Base-by-base conservation (phyloP, 1,140 invertebrate species). In the Leguminivora glycinivorella region DNA sequence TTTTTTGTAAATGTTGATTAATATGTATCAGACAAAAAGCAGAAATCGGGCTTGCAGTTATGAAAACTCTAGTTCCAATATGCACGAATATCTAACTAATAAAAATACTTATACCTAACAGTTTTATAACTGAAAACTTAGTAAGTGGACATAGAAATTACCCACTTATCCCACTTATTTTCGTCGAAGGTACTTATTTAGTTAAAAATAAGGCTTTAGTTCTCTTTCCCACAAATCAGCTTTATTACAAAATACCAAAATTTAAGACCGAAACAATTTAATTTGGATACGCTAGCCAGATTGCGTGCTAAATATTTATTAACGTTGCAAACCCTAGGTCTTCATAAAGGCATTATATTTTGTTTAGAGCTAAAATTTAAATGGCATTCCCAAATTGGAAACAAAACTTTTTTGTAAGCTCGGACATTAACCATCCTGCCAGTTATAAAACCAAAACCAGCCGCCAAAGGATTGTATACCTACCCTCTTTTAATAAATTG, bases 351-450 rank as follows among this genome's bases (percentile, higher is more conserved):
- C 58, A 31, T 63, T 63, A 63, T 58, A 58, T 63, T 63, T 63
- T 63, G 19, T 63, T 17, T 29, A 14, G 17, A 19, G 26, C 25
- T 34, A 19, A 31, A 63, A 63, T 29, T 63, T 63, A 31, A 63
- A 63, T 34, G 58, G 26, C 58, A 34, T 63, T 4, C 17, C 58
- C n/a, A 72, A 69, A 72, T 69, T 70, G 63, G 43, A 68, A 72
- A 72, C 66, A 63, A 67, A 72, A 69, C 34, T 60, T 56, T 72
- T 66, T 52, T 63, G 58, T 72, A 69, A 72, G 38, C 29, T 60
- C 7, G 29, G 40, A 63, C 71, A 72, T 72, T 72, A 72, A 56
- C 29, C 58, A 72, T 60, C 71, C 68, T 69, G 19, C 58, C 71
- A 56, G 68, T 70, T 69, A 72, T 67, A 67, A 70, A 69, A 69